Evolutionary conservation across 2,113 vertebrate species (phyloP).

Genomic region (Microtus ochrogaster): DNA sequence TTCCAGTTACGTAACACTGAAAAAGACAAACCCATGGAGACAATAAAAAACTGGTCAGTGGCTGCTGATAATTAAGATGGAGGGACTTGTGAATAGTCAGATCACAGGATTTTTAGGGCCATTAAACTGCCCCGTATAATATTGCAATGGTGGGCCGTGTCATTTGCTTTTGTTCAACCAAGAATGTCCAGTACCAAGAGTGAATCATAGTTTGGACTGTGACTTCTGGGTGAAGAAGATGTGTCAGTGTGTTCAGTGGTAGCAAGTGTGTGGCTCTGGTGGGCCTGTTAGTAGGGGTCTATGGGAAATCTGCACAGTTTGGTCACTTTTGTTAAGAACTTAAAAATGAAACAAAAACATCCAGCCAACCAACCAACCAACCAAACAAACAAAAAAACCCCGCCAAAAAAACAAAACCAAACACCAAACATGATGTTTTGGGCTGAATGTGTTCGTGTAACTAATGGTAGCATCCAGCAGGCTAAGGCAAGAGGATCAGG

Average conservation of each 20-base stretch:
- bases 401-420: background rate
- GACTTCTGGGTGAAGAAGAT: background rate
- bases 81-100: background rate
- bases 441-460: background rate
- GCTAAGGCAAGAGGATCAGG: background rate
- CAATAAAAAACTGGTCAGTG: background rate
- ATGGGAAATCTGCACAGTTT: background rate
- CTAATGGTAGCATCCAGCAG: background rate
- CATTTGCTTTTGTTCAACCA: background rate
- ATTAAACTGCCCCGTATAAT: background rate
- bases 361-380: background rate
- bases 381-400: background rate
- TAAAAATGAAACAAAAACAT: background rate
- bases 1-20: background rate
- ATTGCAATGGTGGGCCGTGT: background rate
- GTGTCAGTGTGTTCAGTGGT: background rate
- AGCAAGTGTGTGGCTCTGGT: background rate
- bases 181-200: background rate
- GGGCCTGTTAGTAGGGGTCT: background rate
- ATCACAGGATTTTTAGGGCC: slow-evolving; percentile 17
- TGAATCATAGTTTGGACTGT: background rate
- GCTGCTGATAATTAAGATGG: background rate
- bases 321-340: background rate
- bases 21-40: background rate
- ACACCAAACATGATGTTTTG: background rate